Conservation (phyloP, 2,113 vertebrate species). For the Orthonyx spaldingii region DNA sequence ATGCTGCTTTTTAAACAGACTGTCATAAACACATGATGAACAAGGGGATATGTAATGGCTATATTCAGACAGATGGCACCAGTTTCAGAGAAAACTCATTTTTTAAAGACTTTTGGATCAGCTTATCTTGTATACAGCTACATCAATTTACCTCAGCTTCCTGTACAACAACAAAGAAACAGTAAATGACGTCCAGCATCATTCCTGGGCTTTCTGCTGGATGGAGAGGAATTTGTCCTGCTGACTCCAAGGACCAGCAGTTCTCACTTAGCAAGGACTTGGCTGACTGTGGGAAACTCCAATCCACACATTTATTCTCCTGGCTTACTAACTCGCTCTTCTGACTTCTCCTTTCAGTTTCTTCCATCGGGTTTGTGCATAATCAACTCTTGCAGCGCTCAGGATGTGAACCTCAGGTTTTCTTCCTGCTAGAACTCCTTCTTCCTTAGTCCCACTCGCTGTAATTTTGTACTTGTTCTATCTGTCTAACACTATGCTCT, state of each 20-base stretch:
- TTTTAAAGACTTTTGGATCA: background rate
- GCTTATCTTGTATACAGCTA: background rate
- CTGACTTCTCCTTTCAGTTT: background rate
- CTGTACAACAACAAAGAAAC: background rate
- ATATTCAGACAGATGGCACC: background rate
- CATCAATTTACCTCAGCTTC: background rate
- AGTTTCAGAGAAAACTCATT: background rate
- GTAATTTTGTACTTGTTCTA: background rate
- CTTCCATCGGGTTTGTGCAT: background rate
- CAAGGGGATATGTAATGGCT: background rate
- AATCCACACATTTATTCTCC: background rate
- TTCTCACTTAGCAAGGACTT: background rate
- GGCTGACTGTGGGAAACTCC: background rate
- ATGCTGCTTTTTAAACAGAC: background rate
- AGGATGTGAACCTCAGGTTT: background rate
- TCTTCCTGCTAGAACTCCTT: background rate
- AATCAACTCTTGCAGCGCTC: background rate
- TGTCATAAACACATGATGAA: background rate
- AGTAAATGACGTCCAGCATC: background rate
- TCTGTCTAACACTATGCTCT: background rate
- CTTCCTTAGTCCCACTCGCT: background rate
- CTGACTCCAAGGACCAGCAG: accelerated
- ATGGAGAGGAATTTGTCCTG: accelerated
- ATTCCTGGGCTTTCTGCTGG: background rate
- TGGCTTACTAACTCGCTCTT: background rate